Base-by-base conservation (phyloP, 2,888 invertebrate species). In the Xylota segnis region DNA sequence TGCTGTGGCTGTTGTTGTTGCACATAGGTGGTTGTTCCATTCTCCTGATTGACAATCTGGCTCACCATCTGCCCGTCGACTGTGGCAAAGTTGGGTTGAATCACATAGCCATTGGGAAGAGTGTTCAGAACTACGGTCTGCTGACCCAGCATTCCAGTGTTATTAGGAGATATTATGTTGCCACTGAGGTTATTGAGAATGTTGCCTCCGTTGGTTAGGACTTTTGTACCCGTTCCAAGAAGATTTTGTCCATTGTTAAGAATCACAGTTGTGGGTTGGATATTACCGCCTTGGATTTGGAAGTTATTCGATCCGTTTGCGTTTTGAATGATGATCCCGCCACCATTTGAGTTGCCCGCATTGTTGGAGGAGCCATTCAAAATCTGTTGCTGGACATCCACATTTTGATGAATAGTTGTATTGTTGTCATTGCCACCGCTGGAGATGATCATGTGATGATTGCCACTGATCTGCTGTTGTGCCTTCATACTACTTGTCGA, bases 111-210 rank as follows among this genome's bases (percentile, higher is more conserved):
- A 16, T 96, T 93, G 61, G 95, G 96, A 84, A 97, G 92, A 0
- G 97, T 95, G 90, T 97, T 97, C 0, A 97, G 95, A 5, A 97
- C 94, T 0, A 97, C 96, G 0, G 96, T 95, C 32, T 96, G 96
- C 89, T 95, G 96, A 32, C 96, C 96, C 2, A 96, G 93, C 16
- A 96, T 94, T 4, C 87, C 83, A 7, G 88, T 81, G 83, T 88
- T 89, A 66, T 89, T 88, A 16, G 88, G 82, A 12, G 89, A 87
- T 10, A 89, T 81, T 23, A 81, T 88, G 88, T 76, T 90, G 83
- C 88, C 87, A 14, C 84, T 61, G 58, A 87, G 79, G 14, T 72
- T 75, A 14, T 87, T 87, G n/a, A 90, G 88, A 3, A 91, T 89
- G 78, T 90, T 90, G 66, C 89, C 88, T 5, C 89, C 88, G 50